A percentile compares a stretch with the other conserved stretches of the same genome.
Evolutionary conservation across 2,797 vertebrate genomes (phyloP).

Genomic region (Anguilla obscura): DNA sequence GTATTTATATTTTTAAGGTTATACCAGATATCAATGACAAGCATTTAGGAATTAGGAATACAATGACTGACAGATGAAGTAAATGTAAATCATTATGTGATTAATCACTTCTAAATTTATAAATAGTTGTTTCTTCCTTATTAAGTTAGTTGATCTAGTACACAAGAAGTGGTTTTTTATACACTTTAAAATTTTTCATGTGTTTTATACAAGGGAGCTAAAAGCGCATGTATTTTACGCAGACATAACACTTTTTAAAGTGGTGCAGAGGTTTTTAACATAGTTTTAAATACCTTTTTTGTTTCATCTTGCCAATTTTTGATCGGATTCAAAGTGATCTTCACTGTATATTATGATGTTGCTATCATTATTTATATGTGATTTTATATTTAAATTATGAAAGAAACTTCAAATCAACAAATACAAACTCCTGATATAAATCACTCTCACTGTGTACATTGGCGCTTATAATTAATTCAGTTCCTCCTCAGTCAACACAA

Average conservation of each 20-base stretch:
- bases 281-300: slow-evolving; percentile 24
- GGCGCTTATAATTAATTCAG: background rate
- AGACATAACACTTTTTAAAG: slow-evolving; percentile 29
- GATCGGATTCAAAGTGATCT: slow-evolving; percentile 50
- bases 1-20: background rate
- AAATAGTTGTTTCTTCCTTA: slow-evolving; percentile 11
- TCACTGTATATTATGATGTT: slow-evolving; percentile 51
- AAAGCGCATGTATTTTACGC: slow-evolving; percentile 31
- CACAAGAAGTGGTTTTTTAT: slow-evolving; percentile 25
- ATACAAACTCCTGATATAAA: slow-evolving; percentile 21
- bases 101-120: slow-evolving; percentile 27
- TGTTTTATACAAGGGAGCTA: slow-evolving; percentile 37
- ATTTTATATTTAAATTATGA: slow-evolving; percentile 60
- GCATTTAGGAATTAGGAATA: background rate
- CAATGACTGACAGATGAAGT: background rate
- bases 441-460: background rate
- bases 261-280: slow-evolving; percentile 32
- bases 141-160: slow-evolving; percentile 13
- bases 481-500: background rate
- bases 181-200: background rate
- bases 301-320: slow-evolving; percentile 63
- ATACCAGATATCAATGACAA: background rate
- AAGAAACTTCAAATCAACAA: slow-evolving; percentile 40
- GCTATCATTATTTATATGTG: slow-evolving; percentile 75
- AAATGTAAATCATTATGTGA: background rate